These are phyloP conservation scores for Enteromius trimaculatus DNA, from an alignment of 2,797 vertebrate genomes.

Conservation along the genomic window DNA sequence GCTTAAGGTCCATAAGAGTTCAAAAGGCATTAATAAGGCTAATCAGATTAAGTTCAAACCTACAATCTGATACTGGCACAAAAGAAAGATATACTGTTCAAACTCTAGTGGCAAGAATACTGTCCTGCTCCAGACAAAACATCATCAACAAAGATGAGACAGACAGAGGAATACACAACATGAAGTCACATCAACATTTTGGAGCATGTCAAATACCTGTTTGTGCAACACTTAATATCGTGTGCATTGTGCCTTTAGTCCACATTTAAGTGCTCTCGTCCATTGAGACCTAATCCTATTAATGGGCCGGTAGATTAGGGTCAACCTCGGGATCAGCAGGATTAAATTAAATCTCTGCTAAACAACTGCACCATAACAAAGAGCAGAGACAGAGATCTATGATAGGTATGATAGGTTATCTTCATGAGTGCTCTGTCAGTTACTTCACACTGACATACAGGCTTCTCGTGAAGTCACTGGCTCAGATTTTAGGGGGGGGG, in stretches of 20 bases:
- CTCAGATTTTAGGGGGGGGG: conserved; percentile 7
- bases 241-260: conserved; percentile 50
- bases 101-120: neutral
- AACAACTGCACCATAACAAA: conserved; percentile 58
- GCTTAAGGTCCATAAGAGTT: neutral
- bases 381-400: conserved; percentile 33
- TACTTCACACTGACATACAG: conserved; percentile 5
- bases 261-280: conserved; percentile 59
- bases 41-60: conserved; percentile 10
- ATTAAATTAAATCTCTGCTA: conserved; percentile 65
- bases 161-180: neutral
- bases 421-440: conserved; percentile 28
- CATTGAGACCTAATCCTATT: conserved; percentile 63
- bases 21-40: conserved; percentile 12
- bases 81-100: neutral
- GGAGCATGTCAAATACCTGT: conserved; percentile 16
- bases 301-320: conserved; percentile 66
- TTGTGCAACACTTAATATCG: conserved; percentile 10
- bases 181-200: neutral
- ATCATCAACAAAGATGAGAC: neutral
- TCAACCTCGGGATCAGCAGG: conserved; percentile 59
- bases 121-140: neutral
- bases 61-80: conserved; percentile 7
- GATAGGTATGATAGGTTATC: conserved; percentile 10
- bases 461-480: neutral